phyloP scores from a whole-genome alignment of 2,113 vertebrate species.

The Cyanistes caeruleus region DNA sequence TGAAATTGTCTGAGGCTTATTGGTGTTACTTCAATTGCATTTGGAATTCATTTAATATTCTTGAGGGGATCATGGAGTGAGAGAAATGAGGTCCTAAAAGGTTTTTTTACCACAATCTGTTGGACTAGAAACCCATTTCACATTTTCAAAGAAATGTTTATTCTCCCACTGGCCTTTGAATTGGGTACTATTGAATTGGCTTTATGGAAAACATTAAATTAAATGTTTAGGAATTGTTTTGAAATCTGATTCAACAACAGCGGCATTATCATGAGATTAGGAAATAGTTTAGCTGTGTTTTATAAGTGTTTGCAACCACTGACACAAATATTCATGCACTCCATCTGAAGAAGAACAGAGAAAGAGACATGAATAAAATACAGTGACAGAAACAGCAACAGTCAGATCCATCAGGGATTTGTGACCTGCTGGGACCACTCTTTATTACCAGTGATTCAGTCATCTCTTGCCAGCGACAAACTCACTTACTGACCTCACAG shows the following conservation, averaged over 20 bases:
- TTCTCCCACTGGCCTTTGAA: background rate
- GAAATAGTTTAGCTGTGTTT: background rate
- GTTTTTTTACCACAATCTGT: background rate
- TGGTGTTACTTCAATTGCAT: background rate
- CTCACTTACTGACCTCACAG: background rate
- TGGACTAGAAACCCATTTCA: background rate
- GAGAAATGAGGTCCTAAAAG: background rate
- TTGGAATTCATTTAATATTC: background rate
- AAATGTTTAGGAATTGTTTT: background rate
- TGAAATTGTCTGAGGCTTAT: background rate
- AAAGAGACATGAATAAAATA: background rate
- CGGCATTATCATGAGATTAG: background rate
- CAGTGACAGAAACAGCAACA: background rate
- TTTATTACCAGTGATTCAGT: background rate
- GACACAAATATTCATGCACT: background rate
- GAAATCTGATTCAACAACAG: background rate
- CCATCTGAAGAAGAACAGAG: background rate
- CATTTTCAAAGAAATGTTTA: background rate
- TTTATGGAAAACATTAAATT: background rate
- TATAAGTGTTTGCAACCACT: background rate
- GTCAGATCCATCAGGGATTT: background rate
- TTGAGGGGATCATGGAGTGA: rapidly evolving
- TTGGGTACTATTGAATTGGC: too few relatives aligned
- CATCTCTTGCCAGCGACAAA: background rate
- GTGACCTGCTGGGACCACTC: background rate